A percentile compares a stretch with the other conserved stretches of the same genome.
These are phyloP conservation scores for Diploptera punctata DNA, from an alignment of 2,888 invertebrate genomes.

Conservation along the genomic window DNA sequence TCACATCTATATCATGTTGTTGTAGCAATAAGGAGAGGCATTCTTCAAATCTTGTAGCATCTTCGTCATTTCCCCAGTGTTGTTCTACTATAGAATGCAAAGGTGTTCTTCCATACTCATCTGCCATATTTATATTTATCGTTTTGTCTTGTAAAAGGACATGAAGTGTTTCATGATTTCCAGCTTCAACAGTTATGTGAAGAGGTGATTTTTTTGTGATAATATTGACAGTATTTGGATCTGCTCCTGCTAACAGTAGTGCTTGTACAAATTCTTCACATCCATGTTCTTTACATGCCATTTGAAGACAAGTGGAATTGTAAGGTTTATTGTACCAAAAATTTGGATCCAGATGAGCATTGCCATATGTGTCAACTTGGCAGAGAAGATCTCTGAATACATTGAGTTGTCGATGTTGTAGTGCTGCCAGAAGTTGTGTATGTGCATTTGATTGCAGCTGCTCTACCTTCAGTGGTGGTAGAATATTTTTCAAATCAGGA, in stretches of 20 bases:
- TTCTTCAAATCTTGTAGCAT: not conserved
- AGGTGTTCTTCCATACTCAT: conserved; percentile 25
- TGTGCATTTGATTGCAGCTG: not conserved
- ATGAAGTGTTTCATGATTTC: not conserved
- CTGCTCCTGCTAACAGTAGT: conserved; percentile 27
- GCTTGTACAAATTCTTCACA: conserved; percentile 59
- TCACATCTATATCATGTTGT: not conserved
- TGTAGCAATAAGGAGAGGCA: conserved; percentile 16
- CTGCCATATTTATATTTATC: conserved; percentile 10
- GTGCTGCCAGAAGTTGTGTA: conserved; percentile 1
- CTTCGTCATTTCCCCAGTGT: not conserved
- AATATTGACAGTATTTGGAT: conserved; percentile 22
- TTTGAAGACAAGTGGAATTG: conserved; percentile 66
- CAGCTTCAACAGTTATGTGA: conserved; percentile 13
- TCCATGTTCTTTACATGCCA: conserved; percentile 61
- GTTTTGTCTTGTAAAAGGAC: conserved; percentile 1
- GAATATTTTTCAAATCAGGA: conserved; percentile 3
- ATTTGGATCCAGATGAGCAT: conserved; percentile 58
- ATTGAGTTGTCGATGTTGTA: conserved; percentile 14
- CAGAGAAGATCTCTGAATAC: conserved; percentile 21
- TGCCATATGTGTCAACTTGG: conserved; percentile 16
- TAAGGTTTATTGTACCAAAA: conserved; percentile 63
- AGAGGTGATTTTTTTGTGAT: conserved; percentile 1
- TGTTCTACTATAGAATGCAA: conserved; percentile 19
- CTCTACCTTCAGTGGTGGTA: conserved; percentile 2